phyloP scores from a whole-genome alignment of 2,888 invertebrate genomes.

The Encarsia formosa region DNA sequence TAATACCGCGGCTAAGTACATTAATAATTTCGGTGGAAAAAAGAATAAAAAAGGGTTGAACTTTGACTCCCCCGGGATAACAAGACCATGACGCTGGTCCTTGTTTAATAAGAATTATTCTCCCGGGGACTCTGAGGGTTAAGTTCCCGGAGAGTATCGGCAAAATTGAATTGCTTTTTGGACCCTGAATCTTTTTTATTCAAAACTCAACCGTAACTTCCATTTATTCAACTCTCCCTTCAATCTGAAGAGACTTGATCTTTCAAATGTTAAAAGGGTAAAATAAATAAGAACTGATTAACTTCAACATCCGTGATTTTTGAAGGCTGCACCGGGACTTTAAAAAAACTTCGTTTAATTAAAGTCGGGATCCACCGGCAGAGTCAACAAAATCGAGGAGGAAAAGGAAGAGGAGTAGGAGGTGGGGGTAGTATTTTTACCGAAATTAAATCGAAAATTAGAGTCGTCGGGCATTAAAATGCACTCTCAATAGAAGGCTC shows the following conservation, averaged over 20 bases:
- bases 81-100: neutral
- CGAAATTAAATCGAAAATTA: conserved; percentile 51
- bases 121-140: conserved; percentile 5
- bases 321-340: too few relatives aligned
- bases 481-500: conserved; percentile 42
- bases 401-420: conserved; percentile 28
- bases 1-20: too few relatives aligned
- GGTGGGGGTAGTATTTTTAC: conserved; percentile 49
- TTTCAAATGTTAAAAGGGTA: too few relatives aligned
- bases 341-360: too few relatives aligned
- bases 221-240: too few relatives aligned
- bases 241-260: too few relatives aligned
- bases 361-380: too few relatives aligned
- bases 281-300: too few relatives aligned
- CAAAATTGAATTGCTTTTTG: conserved; percentile 25
- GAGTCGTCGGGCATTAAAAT: conserved; percentile 48
- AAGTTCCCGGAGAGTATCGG: conserved; percentile 22
- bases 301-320: too few relatives aligned
- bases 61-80: conserved; percentile 42
- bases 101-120: conserved; percentile 42
- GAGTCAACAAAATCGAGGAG: conserved; percentile 15
- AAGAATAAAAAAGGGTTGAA: conserved; percentile 41
- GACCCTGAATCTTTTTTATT: too few relatives aligned
- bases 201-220: too few relatives aligned
- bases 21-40: conserved; percentile 28